phyloP scores from a whole-genome alignment of 2,797 vertebrate species.

The Peromyscus attwateri region DNA sequence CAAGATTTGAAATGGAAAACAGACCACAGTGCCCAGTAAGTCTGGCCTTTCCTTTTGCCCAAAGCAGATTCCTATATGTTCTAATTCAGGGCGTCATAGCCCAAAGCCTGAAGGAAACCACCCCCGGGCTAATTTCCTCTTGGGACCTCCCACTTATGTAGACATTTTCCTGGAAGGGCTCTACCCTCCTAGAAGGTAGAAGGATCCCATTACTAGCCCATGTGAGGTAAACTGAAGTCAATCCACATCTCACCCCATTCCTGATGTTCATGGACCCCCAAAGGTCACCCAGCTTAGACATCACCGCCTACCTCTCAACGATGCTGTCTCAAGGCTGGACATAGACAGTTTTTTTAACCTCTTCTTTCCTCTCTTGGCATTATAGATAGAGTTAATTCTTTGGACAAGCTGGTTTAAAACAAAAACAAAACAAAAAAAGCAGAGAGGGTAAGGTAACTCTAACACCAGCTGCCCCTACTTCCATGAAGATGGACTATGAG shows the following conservation, averaged over 20 bases:
- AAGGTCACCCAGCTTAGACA: not conserved
- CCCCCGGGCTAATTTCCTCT: not conserved
- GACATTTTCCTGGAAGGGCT: conserved; percentile 1
- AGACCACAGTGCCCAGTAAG: conserved; percentile 38
- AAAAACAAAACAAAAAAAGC: conserved; percentile 71
- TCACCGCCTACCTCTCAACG: conserved; percentile 93
- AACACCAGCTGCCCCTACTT: not conserved
- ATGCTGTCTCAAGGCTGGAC: conserved; percentile 96
- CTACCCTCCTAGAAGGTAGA: not conserved
- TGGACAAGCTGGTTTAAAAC: conserved; percentile 93
- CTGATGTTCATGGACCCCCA: conserved; percentile 18
- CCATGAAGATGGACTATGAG: not conserved
- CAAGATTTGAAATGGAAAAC: conserved; percentile 67
- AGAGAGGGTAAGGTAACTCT: conserved; percentile 37
- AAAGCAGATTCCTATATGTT: conserved; percentile 53
- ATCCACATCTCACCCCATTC: not conserved
- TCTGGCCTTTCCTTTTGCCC: conserved; percentile 39
- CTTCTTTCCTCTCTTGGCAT: conserved; percentile 99
- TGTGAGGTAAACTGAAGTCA: not conserved
- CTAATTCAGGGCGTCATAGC: not conserved
- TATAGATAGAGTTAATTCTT: conserved; percentile 99
- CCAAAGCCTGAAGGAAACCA: conserved; percentile 39
- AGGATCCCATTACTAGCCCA: not conserved
- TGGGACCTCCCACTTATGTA: not conserved
- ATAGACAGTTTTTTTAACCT: conserved; percentile 97